Percentiles rank a stretch among this genome's conserved stretches.
phyloP scores from a whole-genome alignment of 2,797 vertebrate species.

The Avahi laniger region DNA sequence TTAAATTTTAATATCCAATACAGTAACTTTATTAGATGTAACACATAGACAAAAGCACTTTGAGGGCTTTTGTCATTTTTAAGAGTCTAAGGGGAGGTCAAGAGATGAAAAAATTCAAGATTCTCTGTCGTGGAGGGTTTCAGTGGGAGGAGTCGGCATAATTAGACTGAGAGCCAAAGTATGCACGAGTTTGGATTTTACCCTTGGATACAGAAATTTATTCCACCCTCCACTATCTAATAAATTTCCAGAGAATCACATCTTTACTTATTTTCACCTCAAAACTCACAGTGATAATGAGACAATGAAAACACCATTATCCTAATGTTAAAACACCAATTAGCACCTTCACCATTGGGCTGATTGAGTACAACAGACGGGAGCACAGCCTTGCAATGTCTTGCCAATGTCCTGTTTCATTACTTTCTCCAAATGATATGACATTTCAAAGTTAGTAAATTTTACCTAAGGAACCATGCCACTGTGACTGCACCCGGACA shows the following conservation, averaged over 20 bases:
- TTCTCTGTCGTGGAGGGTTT: not conserved
- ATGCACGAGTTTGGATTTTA: not conserved
- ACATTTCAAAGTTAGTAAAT: not conserved
- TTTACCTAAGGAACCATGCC: not conserved
- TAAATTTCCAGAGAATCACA: not conserved
- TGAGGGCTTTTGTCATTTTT: not conserved
- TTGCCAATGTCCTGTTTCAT: not conserved
- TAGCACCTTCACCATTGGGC: not conserved
- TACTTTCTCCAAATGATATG: not conserved
- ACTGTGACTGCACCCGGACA: not conserved
- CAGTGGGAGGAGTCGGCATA: too few species aligned
- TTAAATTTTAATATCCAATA: not conserved
- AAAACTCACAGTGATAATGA: not conserved
- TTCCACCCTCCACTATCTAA: not conserved
- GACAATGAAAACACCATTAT: not conserved
- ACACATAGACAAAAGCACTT: not conserved
- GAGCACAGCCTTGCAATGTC: not conserved
- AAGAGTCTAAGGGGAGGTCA: not conserved
- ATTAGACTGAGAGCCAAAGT: not conserved
- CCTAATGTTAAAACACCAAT: not conserved
- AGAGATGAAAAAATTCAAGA: not conserved
- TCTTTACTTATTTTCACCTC: not conserved
- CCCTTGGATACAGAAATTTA: not conserved
- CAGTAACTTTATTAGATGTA: not conserved
- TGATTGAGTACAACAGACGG: rapidly evolving